Base-by-base conservation (phyloP, 2,797 vertebrate genomes). In the Typhlichthys eigenmanni region DNA sequence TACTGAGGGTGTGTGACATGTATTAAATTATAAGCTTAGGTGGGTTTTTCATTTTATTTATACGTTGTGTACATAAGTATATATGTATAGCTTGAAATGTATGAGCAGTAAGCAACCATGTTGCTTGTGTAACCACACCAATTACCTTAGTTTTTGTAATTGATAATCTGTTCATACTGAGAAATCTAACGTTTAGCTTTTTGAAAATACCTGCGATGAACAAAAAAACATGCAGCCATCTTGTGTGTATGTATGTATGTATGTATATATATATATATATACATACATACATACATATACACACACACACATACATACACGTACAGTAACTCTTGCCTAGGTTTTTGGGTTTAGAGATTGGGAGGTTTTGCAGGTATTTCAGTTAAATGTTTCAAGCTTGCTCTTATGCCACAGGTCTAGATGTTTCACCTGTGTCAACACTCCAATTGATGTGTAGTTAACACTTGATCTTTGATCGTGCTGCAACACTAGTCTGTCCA, bases 41-140 rank as follows among this genome's bases (percentile, higher is more conserved):
- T 68, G 59, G 64, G 75, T 76, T 84, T 86, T 74, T 87, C 72
- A 85, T 80, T 73, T 91, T 92, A 91, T 92, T 92, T 92, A 90
- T 92, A 87, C 83, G 86, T 87, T 88, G 86, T 90, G 90, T 92
- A 91, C 81, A 92, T 92, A 84, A 74, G 60, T 90, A 87, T 90
- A 83, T 89, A 85, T 91, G 87, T 91, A 89, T 89, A 90, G 85
- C 81, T 87, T 88, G 83, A 90, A 29, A 86, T 92, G 88, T 91
- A 88, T 87, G 77, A 85, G 85, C 84, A 85, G 62, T 78, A 75
- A 76, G 72, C 61, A 65, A 82, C 75, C 84, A 83, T 75, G 45
- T 76, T 83, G 81, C 83, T 85, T 75, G 71, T 80, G 76, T 64
- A 78, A 86, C 82, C 83, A 87, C 82, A 79, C 78, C 60, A 75